Evolutionary conservation across 2,888 invertebrate species (phyloP), one percentile per base, ranked within the genome.

Genomic region (Metacarcinus magister): DNA sequence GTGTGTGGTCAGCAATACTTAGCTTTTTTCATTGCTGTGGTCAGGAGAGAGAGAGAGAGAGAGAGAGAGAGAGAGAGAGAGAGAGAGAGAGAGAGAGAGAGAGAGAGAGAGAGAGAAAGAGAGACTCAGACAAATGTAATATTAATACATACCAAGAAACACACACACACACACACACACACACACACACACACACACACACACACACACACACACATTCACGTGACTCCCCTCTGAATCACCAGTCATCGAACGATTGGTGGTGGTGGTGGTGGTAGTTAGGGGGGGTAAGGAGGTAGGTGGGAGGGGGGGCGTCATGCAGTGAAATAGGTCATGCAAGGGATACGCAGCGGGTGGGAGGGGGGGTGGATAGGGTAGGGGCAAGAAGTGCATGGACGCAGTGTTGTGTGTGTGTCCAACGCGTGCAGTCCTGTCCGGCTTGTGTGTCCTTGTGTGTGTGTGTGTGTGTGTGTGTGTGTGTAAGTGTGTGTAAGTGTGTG

Each of bases 111-210:
- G n/a, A n/a, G n/a, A n/a, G n/a, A n/a, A n/a, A n/a, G n/a, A n/a
- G n/a, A n/a, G n/a, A n/a, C n/a, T n/a, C n/a, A n/a, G n/a, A n/a
- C n/a, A n/a, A n/a, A n/a, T 48, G 13, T 48, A 48, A 48, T 8
- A 48, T 8, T 48, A 48, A 67, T 16, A 67, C 67, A 67, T 23
- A 46, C 43, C 8, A 44, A 91, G 46, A 91, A 44, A 91, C 91
- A 67, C 67, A 67, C 67, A 67, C 67, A 67, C 67, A 43, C 39
- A 90, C 39, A 90, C 90, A 91, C 91, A 91, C 91, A 43, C 91
- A 43, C 43, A 43, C 39, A 91, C 10, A 91, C 91, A 91, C 91
- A 44, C 44, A 91, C 91, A 91, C 39, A 91, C 91, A 91, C 44
- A 43, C 91, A 43, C 43, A 91, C 39, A 91, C 39, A 43, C 91